A percentile compares a stretch with the other conserved stretches of the same genome.
Evolutionary conservation across 2,797 vertebrate species (phyloP).

Genomic region (Momotus momota): DNA sequence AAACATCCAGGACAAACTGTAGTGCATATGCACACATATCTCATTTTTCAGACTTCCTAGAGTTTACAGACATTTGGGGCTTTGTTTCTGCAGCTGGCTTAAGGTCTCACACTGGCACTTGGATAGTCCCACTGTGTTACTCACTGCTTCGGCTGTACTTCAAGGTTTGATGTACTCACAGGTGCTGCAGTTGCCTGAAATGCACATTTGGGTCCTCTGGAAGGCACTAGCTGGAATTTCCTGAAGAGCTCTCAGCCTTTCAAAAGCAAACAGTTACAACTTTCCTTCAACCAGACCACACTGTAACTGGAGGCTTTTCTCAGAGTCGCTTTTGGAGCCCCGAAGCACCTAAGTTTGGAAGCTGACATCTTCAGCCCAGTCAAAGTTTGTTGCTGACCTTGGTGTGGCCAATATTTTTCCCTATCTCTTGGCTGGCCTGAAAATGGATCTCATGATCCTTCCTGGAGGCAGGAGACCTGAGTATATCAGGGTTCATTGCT

Average conservation of each 20-base stretch:
- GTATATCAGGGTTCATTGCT: neutral
- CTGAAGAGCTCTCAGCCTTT: neutral
- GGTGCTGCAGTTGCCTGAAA: neutral
- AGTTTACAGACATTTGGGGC: neutral
- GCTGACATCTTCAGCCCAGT: neutral
- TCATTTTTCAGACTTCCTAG: neutral
- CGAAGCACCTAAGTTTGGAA: neutral
- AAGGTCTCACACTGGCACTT: neutral
- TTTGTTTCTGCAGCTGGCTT: conserved; percentile 41
- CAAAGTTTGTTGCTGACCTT: neutral
- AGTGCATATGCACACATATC: neutral
- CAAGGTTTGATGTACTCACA: neutral
- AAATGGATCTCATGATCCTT: neutral
- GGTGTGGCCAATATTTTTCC: neutral
- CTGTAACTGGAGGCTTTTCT: neutral
- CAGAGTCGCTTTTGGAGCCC: neutral
- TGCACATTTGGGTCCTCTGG: neutral
- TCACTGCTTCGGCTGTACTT: neutral
- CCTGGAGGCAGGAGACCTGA: neutral
- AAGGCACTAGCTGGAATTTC: neutral
- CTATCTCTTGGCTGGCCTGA: neutral
- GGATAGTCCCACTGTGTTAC: neutral
- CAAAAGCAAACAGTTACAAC: fast-evolving
- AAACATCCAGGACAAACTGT: neutral
- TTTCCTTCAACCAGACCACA: neutral